phyloP scores from a whole-genome alignment of 2,113 vertebrate genomes.

The Tretioscincus oriximinensis region DNA sequence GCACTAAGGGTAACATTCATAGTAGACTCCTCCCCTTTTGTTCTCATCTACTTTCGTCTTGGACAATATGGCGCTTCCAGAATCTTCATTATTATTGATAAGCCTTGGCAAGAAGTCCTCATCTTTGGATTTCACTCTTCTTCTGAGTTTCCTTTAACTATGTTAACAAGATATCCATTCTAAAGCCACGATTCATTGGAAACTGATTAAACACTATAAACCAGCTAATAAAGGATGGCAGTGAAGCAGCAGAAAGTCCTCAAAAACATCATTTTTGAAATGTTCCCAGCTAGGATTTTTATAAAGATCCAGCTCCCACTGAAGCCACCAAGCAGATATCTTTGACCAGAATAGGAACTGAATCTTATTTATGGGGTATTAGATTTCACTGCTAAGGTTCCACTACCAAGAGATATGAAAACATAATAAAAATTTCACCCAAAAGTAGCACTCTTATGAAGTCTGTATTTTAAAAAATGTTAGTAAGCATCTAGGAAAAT shows the following conservation, averaged over 20 bases:
- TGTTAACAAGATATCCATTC: constrained; percentile 25
- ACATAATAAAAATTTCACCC: neutral
- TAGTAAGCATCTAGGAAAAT: neutral
- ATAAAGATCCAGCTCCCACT: neutral
- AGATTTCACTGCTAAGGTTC: constrained; percentile 14
- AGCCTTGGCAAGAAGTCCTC: constrained; percentile 11
- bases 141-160: constrained; percentile 21
- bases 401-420: neutral
- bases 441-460: neutral
- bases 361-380: neutral
- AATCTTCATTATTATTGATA: constrained; percentile 41
- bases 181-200: constrained; percentile 38
- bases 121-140: constrained; percentile 12
- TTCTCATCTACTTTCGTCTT: constrained; percentile 35
- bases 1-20: constrained; percentile 31
- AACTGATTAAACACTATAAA: constrained; percentile 31
- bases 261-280: constrained; percentile 33
- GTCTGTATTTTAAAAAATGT: neutral
- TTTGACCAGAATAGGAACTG: neutral
- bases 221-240: constrained; percentile 30
- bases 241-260: constrained; percentile 2
- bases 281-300: constrained; percentile 5
- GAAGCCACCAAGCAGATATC: neutral
- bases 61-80: constrained; percentile 25
- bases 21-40: neutral